Percentiles rank a stretch among this genome's conserved stretches.
Evolutionary conservation across 2,888 invertebrate genomes (phyloP).

Genomic region (Bombylius major): DNA sequence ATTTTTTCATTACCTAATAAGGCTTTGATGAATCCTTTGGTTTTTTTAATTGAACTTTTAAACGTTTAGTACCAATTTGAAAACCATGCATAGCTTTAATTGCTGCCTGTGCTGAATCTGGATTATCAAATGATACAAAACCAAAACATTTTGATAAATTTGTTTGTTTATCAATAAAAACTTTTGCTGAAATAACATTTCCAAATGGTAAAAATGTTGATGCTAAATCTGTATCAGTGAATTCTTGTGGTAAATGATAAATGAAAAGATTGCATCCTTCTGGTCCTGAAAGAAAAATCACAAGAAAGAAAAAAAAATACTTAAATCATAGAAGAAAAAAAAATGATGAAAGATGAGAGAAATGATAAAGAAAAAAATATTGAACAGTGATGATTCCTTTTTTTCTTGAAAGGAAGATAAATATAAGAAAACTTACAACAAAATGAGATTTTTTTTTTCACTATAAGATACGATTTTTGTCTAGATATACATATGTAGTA

Average conservation of each 20-base stretch:
- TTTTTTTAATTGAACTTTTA: conserved; percentile 94
- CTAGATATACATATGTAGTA: no score
- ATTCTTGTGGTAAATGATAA: conserved; percentile 98
- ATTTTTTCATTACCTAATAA: conserved; percentile 47
- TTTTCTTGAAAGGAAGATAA: no score
- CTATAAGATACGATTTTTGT: no score
- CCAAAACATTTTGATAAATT: conserved; percentile 99
- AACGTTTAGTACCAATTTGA: conserved; percentile 93
- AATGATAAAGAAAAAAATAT: no score
- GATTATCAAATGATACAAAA: conserved; percentile 94
- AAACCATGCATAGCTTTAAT: conserved; percentile 97
- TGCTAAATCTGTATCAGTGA: conserved; percentile 91
- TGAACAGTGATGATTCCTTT: no score
- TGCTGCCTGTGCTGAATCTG: conserved; percentile 84
- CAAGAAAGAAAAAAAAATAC: not conserved
- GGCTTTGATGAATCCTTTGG: conserved; percentile 89
- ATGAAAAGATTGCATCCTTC: conserved; percentile 99
- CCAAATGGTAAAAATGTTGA: conserved; percentile 97
- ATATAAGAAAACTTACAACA: no score
- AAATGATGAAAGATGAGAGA: conserved; percentile 5
- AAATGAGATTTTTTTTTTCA: no score
- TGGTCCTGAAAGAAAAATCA: conserved; percentile 51
- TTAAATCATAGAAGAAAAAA: not conserved
- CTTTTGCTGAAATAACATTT: conserved; percentile 96
- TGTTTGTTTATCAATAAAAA: conserved; percentile 99